Evolutionary conservation across 2,888 invertebrate species (phyloP), one percentile per base, ranked within the genome.

Genomic region (Rhimphoctona megacephalus): DNA sequence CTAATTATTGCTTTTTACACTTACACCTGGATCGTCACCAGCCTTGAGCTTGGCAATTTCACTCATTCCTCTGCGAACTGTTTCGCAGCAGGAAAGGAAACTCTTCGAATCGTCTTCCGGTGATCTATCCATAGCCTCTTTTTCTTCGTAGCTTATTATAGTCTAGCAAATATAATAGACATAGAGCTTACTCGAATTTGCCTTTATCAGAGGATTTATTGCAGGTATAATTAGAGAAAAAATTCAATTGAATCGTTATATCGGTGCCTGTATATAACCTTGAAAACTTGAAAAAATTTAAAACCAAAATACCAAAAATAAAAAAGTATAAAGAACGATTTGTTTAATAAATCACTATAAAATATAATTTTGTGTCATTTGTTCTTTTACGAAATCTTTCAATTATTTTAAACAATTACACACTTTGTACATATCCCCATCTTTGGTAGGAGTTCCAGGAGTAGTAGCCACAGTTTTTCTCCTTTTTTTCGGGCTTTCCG

Each of bases 121-220:
- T 64, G 96, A 95, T 67, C 97, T 95, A 76, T 95, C 94, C 77
- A 95, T 94, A 0, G 97, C 97, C 94, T 97, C 97, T 39, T 96
- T 95, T 92, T 97, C 97, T 94, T 98, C 98, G 91, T 96, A 96
- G 85, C 96, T 95, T 49, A 97, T 96, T 39, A 96, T 96, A 92
- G 95, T 96, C 97, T 97, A 36, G 8, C 22, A 49, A 61, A 39
- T 2, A 30, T 33, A 43, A 66, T 6, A 19, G 6, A 19, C 19
- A 46, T 0, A 46, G n/a, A 49, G 19, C 5, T 19, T 49, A 7
- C 19, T 19, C 6, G 6, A 19, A n/a, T 49, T 1, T 49, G 49
- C 7, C 5, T 19, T 5, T 6, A n/a, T 49, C 5, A 7, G n/a
- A n/a, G n/a, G 49, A 7, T 49, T 49, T n/a, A n/a, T 19, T 1